phyloP scores from a whole-genome alignment of 1,140 invertebrate species.

The Triops longicaudatus region DNA sequence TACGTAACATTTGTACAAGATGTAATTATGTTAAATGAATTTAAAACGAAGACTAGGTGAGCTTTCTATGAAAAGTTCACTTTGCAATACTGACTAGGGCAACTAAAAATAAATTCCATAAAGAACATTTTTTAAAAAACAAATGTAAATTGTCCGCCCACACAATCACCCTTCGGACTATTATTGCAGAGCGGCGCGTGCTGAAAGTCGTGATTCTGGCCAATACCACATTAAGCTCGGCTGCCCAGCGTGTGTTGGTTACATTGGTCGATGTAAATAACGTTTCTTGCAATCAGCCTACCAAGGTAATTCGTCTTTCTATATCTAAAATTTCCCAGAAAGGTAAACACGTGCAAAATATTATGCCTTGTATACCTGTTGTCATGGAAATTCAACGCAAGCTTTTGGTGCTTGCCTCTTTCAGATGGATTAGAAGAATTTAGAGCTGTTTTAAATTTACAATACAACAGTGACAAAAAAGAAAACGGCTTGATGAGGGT shows the following conservation, averaged over 20 bases:
- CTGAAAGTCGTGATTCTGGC: not conserved
- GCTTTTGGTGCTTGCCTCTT: not conserved
- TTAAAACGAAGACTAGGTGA: too few relatives aligned
- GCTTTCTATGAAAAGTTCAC: too few relatives aligned
- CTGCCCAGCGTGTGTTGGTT: not conserved
- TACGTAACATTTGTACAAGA: not conserved
- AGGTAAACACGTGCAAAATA: not conserved
- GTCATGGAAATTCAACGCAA: not conserved
- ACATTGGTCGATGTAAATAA: not conserved
- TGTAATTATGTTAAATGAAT: too few relatives aligned
- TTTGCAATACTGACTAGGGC: too few relatives aligned
- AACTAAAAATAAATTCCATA: too few relatives aligned
- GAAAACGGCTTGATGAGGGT: not conserved
- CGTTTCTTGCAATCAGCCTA: not conserved
- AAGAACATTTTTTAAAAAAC: too few relatives aligned
- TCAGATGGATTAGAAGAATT: not conserved
- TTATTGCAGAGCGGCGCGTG: not conserved
- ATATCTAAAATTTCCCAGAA: not conserved
- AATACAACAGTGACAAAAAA: not conserved
- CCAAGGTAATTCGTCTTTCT: not conserved
- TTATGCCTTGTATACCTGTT: not conserved
- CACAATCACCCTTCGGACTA: too few relatives aligned
- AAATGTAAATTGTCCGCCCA: too few relatives aligned
- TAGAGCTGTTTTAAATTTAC: not conserved
- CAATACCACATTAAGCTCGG: not conserved